These are phyloP conservation scores for Cacatua alba DNA, from an alignment of 2,113 vertebrate genomes.

Conservation along the genomic window DNA sequence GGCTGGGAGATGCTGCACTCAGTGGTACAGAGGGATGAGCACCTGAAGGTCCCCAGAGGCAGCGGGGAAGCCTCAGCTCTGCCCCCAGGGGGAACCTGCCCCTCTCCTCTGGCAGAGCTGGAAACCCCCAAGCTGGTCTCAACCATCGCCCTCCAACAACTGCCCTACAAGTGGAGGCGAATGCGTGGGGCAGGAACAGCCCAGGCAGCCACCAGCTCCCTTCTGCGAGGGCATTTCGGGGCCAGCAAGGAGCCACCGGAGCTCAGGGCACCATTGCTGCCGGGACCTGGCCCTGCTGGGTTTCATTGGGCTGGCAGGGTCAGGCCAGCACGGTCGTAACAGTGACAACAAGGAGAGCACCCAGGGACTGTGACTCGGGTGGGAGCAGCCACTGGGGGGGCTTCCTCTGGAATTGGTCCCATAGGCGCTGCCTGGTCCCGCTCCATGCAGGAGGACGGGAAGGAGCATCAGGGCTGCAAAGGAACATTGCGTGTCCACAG, in stretches of 20 bases:
- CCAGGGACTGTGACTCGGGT: neutral
- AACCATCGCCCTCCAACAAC: neutral
- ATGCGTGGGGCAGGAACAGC: neutral
- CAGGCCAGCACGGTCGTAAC: neutral
- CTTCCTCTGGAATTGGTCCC: neutral
- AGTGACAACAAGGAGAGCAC: neutral
- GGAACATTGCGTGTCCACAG: neutral
- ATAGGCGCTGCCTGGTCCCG: accelerated
- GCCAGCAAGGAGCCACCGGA: neutral
- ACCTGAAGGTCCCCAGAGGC: neutral
- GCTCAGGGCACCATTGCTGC: neutral
- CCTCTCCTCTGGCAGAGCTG: neutral
- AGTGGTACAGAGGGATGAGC: neutral
- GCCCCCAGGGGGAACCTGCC: neutral
- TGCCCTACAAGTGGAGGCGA: neutral
- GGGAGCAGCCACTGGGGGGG: neutral
- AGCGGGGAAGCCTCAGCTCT: neutral
- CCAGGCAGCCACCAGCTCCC: neutral
- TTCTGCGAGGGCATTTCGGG: neutral
- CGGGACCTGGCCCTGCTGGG: neutral
- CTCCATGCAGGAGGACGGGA: neutral
- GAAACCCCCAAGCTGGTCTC: neutral
- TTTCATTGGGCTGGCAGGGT: neutral
- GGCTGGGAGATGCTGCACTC: neutral
- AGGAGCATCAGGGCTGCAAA: neutral